Evolutionary conservation across 2,797 vertebrate genomes (phyloP), one percentile per base, ranked within the genome.

Genomic region (Ctenopoma kingsleyae): DNA sequence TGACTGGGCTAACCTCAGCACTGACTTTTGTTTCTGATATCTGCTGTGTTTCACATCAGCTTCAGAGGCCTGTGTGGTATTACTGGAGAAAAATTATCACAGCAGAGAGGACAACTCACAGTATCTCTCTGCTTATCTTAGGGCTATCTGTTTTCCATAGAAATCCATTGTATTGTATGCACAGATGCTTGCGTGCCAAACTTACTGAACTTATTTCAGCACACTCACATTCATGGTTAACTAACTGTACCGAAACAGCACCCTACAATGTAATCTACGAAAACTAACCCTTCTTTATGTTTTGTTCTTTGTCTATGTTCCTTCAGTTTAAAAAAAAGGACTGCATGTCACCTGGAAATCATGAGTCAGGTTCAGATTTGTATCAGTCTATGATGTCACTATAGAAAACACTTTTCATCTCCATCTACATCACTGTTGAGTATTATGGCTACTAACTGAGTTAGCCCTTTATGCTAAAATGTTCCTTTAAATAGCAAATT

Each of bases 1-100:
- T 74, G 88, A 84, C 85, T 78, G 66, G 74, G 77, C 72, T 77
- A 81, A 89, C 86, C 88, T 81, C 66, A 8, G 65, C 40, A 17
- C 68, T 65, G 60, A 35, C 58, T 81, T 79, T 80, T 87, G 71
- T 80, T 61, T 74, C 69, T 79, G 55, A 74, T 71, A 47, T 76
- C 49, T 67, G 51, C 38, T 44, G 48, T 60, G 65, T 63, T 75
- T 76, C 68, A 50, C 60, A 57, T 77, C 74, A 68, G 78, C 60
- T 63, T 78, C 66, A 17, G 40, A 80, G 60, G 59, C 40, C 52
- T 30, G 46, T 25, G 0, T 52, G 73, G 59, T 55, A 67, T 63
- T 75, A 70, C 40, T 63, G 66, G 79, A 69, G 63, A 59, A 52
- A 73, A 69, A 79, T 23, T 19, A 80, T 77, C 67, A 67, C 40